Percentiles rank a stretch among this genome's conserved stretches.
phyloP scores from a whole-genome alignment of 92 coral and sea anemone species.

The Epizoanthus scotinus region DNA sequence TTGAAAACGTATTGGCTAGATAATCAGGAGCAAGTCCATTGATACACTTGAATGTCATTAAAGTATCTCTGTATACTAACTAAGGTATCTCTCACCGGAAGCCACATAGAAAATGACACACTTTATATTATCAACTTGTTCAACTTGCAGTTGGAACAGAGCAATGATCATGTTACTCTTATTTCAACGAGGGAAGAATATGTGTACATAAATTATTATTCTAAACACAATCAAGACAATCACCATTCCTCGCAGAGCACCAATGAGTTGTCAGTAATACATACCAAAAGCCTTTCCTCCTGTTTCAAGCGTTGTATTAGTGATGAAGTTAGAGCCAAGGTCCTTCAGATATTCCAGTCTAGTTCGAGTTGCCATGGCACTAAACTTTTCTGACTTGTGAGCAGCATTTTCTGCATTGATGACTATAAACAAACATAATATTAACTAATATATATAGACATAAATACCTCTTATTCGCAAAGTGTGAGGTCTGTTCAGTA shows the following conservation, averaged over 20 bases:
- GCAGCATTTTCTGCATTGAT: conserved; percentile 99
- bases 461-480: no score
- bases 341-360: conserved; percentile 96
- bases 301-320: conserved; percentile 85
- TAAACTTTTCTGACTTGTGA: conserved; percentile 96
- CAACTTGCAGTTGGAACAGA: not conserved
- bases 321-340: conserved; percentile 83
- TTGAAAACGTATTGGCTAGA: no score
- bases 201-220: no score
- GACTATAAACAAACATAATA: conserved; percentile 49
- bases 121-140: no score
- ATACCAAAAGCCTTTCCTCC: conserved; percentile 92
- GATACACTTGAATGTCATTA: no score
- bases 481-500: no score
- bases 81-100: no score
- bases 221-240: not conserved
- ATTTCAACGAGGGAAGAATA: not conserved
- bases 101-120: no score
- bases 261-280: conserved; percentile 11
- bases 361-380: conserved; percentile 98
- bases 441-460: no score
- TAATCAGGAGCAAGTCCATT: no score
- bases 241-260: not conserved
- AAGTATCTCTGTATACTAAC: no score
- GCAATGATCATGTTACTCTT: not conserved